Evolutionary conservation across 2,888 invertebrate species (phyloP), one percentile per base, ranked within the genome.

Genomic region (Clepsis dumicolana): DNA sequence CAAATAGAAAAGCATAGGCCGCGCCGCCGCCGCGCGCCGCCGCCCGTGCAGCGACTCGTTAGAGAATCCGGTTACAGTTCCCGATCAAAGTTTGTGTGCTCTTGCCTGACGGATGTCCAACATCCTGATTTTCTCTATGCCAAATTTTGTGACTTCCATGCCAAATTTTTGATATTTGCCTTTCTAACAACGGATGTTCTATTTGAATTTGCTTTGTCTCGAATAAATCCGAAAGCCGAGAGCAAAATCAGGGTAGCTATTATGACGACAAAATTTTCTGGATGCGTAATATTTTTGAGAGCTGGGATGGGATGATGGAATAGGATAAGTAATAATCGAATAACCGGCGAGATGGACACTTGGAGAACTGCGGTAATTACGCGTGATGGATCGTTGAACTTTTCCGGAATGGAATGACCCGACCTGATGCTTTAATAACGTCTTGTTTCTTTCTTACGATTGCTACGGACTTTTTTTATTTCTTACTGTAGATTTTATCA

Each of bases 341-440:
- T 79, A 81, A 80, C 77, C 76, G 73, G 66, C 71, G 78, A 85
- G 85, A 86, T 81, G 82, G 84, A 84, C 84, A 83, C 79, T 81
- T 77, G 74, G 80, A 76, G 78, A 81, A 86, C 85, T 83, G 83
- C 76, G 82, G 85, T 87, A 90, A 90, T 91, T 90, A 89, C 84
- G 82, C 79, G 83, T 89, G 90, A 90, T 90, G 89, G 85, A 90
- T 90, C 84, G 89, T 82, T 82, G 80, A 88, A 89, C 81, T 89
- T 87, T 78, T 76, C 76, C 75, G 77, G 79, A 81, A 82, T 79
- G 81, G 83, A 86, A 86, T 86, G 85, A 85, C 85, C 86, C 81
- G 52, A 63, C 57, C 48, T 62, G 75, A 80, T 84, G 84, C 81
- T 87, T 87, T 89, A 88, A 88, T 89, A 87, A 84, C 85, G 83